A percentile compares a stretch with the other conserved stretches of the same genome.
These are phyloP conservation scores for Dipodomys spectabilis DNA, from an alignment of 2,113 vertebrate species.

Conservation along the genomic window DNA sequence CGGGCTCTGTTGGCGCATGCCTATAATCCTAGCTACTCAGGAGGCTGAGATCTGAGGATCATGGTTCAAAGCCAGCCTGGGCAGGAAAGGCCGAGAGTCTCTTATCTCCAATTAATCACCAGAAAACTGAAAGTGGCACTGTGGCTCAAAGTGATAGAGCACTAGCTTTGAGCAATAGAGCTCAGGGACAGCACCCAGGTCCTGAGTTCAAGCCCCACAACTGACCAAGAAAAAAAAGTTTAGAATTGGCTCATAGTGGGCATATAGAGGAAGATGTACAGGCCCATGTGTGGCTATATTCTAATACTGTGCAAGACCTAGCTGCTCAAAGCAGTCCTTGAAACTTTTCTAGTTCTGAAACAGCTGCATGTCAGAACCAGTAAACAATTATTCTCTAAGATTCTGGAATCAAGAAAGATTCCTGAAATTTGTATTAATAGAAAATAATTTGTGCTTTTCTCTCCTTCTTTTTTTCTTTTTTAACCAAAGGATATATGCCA, in stretches of 20 bases:
- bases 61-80: no score
- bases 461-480: not conserved
- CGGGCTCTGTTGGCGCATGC: no score
- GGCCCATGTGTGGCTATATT: not conserved
- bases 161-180: no score
- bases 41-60: no score
- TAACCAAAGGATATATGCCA: slow-evolving; percentile 23
- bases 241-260: not conserved
- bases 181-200: no score
- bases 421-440: slow-evolving; percentile 47
- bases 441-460: slow-evolving; percentile 44
- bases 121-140: no score
- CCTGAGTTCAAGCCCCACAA: no score
- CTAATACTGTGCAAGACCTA: not conserved
- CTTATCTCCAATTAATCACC: no score
- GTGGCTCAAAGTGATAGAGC: no score
- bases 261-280: not conserved
- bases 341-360: not conserved
- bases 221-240: not conserved
- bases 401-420: slow-evolving; percentile 27
- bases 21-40: no score
- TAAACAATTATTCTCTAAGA: not conserved
- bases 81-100: no score
- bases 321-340: not conserved
- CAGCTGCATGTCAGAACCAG: not conserved